Conservation (phyloP, 2,888 invertebrate genomes). For the Rhingia campestris region DNA sequence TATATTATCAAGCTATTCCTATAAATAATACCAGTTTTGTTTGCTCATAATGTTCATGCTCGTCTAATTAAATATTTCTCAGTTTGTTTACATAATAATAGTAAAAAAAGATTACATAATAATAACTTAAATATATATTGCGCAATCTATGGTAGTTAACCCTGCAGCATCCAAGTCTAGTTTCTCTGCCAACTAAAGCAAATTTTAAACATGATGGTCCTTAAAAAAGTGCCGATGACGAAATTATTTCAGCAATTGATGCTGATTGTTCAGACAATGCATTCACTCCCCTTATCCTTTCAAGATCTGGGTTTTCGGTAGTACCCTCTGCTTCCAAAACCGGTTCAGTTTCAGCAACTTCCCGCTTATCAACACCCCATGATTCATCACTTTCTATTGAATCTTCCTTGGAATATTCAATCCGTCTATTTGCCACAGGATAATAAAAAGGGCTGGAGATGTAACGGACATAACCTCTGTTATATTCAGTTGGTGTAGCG, state of each 20-base stretch:
- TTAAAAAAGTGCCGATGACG: constrained; percentile 1
- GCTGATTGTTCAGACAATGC: neutral
- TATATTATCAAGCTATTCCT: no score
- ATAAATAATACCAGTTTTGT: no score
- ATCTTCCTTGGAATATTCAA: neutral
- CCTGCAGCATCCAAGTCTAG: no score
- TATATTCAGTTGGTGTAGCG: constrained; percentile 14
- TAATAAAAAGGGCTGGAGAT: neutral
- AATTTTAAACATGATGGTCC: neutral
- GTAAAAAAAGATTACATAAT: no score
- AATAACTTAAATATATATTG: no score
- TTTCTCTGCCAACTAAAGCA: neutral
- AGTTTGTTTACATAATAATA: no score
- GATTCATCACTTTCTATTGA: constrained; percentile 33
- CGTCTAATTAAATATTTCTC: no score
- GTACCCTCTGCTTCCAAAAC: neutral
- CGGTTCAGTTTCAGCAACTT: constrained; percentile 16
- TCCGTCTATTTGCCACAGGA: neutral
- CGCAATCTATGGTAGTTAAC: no score
- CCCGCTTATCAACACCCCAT: constrained; percentile 35
- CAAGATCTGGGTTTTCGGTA: constrained; percentile 13
- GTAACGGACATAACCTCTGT: neutral
- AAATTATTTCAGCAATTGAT: neutral
- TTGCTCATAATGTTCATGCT: no score
- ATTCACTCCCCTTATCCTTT: constrained; percentile 5